Conservation (phyloP, 2,888 invertebrate species). For the Thysanoteuthis rhombus region DNA sequence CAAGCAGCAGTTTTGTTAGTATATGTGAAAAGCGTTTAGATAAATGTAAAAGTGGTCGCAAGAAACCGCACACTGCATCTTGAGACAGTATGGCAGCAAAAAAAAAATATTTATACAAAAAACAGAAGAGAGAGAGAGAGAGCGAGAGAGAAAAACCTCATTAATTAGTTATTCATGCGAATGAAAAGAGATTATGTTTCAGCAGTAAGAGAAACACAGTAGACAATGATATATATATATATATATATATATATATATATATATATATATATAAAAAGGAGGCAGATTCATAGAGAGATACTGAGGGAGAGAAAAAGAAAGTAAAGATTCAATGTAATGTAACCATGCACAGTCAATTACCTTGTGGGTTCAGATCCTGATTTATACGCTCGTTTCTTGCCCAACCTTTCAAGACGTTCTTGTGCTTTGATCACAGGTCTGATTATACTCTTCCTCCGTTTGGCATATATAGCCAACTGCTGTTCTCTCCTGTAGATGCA, state of each 20-base stretch:
- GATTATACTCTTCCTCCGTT: constrained; percentile 71
- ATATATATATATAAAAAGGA: too few relatives aligned
- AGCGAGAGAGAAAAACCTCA: neutral
- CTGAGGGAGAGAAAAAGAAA: neutral
- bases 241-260: too few relatives aligned
- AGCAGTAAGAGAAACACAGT: neutral
- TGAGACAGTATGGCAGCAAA: neutral
- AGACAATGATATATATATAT: too few relatives aligned
- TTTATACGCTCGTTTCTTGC: constrained; percentile 64
- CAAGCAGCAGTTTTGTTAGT: too few relatives aligned
- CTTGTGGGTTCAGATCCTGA: constrained; percentile 64
- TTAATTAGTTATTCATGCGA: neutral
- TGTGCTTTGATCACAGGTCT: constrained; percentile 72
- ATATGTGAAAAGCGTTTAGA: too few relatives aligned
- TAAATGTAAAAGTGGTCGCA: neutral
- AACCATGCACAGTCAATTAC: constrained; percentile 41
- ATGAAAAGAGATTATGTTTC: too few relatives aligned
- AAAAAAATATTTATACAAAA: neutral
- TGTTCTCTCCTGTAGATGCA: constrained; percentile 71
- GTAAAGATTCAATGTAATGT: constrained; percentile 13
- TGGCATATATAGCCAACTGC: constrained; percentile 66
- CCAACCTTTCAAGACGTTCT: constrained; percentile 68
- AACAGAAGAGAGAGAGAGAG: neutral
- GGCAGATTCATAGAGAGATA: neutral
- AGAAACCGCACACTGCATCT: neutral